These are phyloP conservation scores for Drosophila fulvimacula DNA, from an alignment of 2,888 invertebrate species.

Conservation along the genomic window DNA sequence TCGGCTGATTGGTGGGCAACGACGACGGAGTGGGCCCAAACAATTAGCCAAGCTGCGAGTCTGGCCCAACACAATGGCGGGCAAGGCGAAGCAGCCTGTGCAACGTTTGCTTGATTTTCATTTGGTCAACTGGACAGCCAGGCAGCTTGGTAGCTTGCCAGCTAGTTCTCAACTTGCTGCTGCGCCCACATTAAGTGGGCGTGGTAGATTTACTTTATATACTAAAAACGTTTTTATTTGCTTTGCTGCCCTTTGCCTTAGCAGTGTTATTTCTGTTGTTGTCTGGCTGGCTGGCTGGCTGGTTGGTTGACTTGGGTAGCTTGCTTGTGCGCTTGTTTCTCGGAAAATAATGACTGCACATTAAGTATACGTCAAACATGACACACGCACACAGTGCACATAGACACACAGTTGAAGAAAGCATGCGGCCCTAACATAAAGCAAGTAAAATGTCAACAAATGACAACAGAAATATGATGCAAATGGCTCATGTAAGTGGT, in stretches of 20 bases:
- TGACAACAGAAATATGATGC: slow-evolving; percentile 83
- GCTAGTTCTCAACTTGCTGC: slow-evolving; percentile 24
- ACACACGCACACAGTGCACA: slow-evolving; percentile 35
- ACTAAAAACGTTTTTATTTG: slow-evolving; percentile 61
- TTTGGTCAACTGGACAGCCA: slow-evolving; percentile 37
- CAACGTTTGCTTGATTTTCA: slow-evolving; percentile 46
- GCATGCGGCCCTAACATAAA: slow-evolving; percentile 49
- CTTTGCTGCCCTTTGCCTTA: slow-evolving; percentile 57
- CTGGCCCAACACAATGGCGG: slow-evolving; percentile 38
- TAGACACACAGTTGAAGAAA: slow-evolving; percentile 16
- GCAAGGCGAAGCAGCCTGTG: slow-evolving; percentile 47
- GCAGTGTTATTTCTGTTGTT: slow-evolving; percentile 46
- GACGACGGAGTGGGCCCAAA: slow-evolving; percentile 43
- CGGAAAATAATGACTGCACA: slow-evolving; percentile 79
- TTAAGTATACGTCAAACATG: slow-evolving; percentile 71
- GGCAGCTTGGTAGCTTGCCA: slow-evolving; percentile 13
- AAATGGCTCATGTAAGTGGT: slow-evolving; percentile 83
- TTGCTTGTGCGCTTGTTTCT: slow-evolving; percentile 72
- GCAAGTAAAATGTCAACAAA: slow-evolving; percentile 78
- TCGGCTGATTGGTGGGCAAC: slow-evolving; percentile 62
- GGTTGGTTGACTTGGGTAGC: too few species aligned
- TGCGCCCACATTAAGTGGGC: slow-evolving; percentile 37
- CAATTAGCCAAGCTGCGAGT: slow-evolving; percentile 58
- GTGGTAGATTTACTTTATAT: slow-evolving; percentile 34
- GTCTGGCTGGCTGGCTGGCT: slow-evolving; percentile 19